Percentiles rank a stretch among this genome's conserved stretches.
These are phyloP conservation scores for Prietella phreatophila DNA, from an alignment of 2,113 vertebrate species.

Conservation along the genomic window DNA sequence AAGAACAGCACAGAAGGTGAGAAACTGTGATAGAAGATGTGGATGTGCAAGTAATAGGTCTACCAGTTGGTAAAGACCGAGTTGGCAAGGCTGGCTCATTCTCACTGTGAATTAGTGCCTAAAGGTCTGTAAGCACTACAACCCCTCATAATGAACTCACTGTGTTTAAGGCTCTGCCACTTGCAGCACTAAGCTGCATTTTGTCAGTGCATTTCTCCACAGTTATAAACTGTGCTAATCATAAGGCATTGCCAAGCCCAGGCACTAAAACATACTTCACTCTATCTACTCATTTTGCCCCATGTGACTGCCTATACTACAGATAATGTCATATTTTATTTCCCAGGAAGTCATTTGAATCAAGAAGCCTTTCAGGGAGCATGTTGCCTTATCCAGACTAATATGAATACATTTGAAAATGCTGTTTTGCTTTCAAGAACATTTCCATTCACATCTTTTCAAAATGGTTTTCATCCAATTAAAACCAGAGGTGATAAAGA, in stretches of 20 bases:
- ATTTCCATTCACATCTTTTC: neutral
- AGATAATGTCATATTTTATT: neutral
- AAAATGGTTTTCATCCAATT: neutral
- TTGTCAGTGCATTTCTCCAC: constrained; percentile 12
- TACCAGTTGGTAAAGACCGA: constrained; percentile 12
- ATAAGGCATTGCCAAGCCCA: neutral
- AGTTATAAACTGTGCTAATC: constrained; percentile 24
- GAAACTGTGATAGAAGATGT: constrained; percentile 37
- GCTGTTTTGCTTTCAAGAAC: neutral
- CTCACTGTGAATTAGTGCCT: constrained; percentile 52
- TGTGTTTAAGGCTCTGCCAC: constrained; percentile 52
- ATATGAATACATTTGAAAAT: neutral
- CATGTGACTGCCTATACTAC: constrained; percentile 2
- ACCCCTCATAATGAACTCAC: constrained; percentile 63
- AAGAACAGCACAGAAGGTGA: constrained; percentile 35
- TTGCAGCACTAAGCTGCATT: constrained; percentile 20
- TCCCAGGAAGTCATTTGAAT: neutral
- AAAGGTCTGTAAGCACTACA: constrained; percentile 50
- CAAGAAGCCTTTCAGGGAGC: neutral
- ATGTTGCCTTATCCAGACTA: neutral
- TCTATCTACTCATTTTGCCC: neutral
- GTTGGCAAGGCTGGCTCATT: constrained; percentile 11
- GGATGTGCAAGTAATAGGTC: constrained; percentile 16
- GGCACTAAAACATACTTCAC: constrained; percentile 1
- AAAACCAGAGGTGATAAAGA: neutral